Evolutionary conservation across 2,888 invertebrate species (phyloP), one percentile per base, ranked within the genome.

Genomic region (Callyntrura sp.): DNA sequence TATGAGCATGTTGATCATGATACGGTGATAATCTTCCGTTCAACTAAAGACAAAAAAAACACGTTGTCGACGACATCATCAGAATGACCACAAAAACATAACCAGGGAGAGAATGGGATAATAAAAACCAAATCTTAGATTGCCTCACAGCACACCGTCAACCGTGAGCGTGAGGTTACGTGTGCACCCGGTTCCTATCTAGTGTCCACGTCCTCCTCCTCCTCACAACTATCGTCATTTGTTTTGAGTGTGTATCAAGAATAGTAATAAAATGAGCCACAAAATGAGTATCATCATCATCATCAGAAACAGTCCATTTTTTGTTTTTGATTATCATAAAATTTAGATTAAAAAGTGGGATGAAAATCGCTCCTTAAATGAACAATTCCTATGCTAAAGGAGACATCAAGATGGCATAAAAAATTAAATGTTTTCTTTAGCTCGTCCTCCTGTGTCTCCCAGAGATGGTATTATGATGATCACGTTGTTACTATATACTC

Each of bases 361-460:
- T 82, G 73, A 70, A 81, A 76, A 88, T 81, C 55, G 82, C 17
- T 88, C 81, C 73, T 81, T 88, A 88, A 88, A 45, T 88, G 87
- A 82, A 88, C 87, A 81, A 88, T 88, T 88, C 87, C 81, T 88
- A 88, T 88, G 87, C 87, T 88, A 88, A 88, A 88, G 87, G 87
- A 88, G 87, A 88, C 87, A 88, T 88, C 87, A 88, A 73, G 60
- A 79, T 86, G 62, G 78, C 62, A 62, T 68, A 79, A 55, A 79
- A 79, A 79, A 76, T 76, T 57, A 57, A 79, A 79, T 57, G 79
- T 79, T 79, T 51, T 79, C 48, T 60, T 35, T 23, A 76, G 60
- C 35, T 6, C 35, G 6, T 35, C 35, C 2, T 6, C 35, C 35
- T 35, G 35, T 35, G 35, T 35, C 35, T 35, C 35, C 6, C 35